These are phyloP conservation scores for Exephanes ischioxanthus DNA, from an alignment of 2,888 invertebrate species.

Conservation along the genomic window DNA sequence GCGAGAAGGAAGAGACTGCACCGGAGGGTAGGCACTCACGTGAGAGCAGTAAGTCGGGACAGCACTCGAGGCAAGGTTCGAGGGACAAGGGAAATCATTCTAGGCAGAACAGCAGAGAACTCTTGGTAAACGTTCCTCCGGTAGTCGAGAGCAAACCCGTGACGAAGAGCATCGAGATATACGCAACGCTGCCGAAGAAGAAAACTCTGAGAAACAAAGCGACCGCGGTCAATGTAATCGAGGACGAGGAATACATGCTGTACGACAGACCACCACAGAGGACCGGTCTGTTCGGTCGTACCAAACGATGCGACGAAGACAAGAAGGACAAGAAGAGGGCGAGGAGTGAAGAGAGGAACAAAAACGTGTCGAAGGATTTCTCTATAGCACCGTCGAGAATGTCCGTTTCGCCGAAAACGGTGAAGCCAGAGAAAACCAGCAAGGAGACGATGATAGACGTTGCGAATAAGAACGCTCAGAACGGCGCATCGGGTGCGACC, in stretches of 20 bases:
- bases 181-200: conserved; percentile 96
- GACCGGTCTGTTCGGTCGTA: conserved; percentile 89
- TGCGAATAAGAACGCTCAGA: conserved; percentile 84
- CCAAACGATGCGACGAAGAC: conserved; percentile 89
- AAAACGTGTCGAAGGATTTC: conserved; percentile 89
- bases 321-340: conserved; percentile 92
- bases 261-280: conserved; percentile 90
- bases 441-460: conserved; percentile 85
- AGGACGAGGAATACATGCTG: conserved; percentile 89
- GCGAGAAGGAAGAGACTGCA: conserved; percentile 86
- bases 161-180: conserved; percentile 93
- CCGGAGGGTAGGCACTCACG: conserved; percentile 90
- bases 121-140: conserved; percentile 82
- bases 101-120: conserved; percentile 88
- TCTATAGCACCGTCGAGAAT: conserved; percentile 88
- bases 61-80: conserved; percentile 92
- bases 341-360: conserved; percentile 94
- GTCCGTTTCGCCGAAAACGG: conserved; percentile 79
- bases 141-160: conserved; percentile 82
- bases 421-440: conserved; percentile 80
- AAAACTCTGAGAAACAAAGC: conserved; percentile 89
- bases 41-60: conserved; percentile 90
- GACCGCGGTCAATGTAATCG: conserved; percentile 88
- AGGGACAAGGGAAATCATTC: conserved; percentile 89
- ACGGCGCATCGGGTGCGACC: background rate